These are phyloP conservation scores for Coleophora deauratella DNA, from an alignment of 2,888 invertebrate genomes.

Conservation along the genomic window DNA sequence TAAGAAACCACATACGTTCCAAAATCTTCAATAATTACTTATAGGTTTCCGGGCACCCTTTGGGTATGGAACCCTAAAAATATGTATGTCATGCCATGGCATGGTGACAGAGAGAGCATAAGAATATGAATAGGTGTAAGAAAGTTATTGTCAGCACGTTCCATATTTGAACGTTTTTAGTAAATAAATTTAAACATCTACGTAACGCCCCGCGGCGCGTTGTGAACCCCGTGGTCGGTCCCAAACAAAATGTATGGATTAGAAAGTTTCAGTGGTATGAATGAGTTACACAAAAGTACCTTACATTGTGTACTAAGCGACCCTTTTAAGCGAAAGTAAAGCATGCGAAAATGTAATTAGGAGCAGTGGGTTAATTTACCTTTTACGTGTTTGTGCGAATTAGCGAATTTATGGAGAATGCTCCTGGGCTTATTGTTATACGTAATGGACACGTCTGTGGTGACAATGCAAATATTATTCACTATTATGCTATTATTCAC, in stretches of 20 bases:
- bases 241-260: constrained; percentile 21
- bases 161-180: too few relatives aligned
- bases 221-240: too few relatives aligned
- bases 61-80: too few relatives aligned
- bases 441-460: constrained; percentile 29
- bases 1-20: too few relatives aligned
- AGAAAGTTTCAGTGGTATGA: constrained; percentile 39
- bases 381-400: constrained; percentile 66
- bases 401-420: constrained; percentile 47
- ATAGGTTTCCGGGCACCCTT: too few relatives aligned
- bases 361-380: constrained; percentile 65
- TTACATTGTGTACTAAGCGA: constrained; percentile 52
- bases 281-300: constrained; percentile 32
- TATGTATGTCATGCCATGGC: too few relatives aligned
- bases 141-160: too few relatives aligned
- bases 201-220: too few relatives aligned
- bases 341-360: constrained; percentile 72
- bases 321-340: constrained; percentile 63
- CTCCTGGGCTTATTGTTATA: constrained; percentile 29
- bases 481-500: background rate
- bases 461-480: background rate
- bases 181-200: too few relatives aligned
- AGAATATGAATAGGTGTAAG: too few relatives aligned
- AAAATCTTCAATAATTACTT: too few relatives aligned
- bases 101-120: too few relatives aligned